Percentiles rank a stretch among this genome's conserved stretches.
phyloP scores from a whole-genome alignment of 2,797 vertebrate genomes.

The Argentina silus region DNA sequence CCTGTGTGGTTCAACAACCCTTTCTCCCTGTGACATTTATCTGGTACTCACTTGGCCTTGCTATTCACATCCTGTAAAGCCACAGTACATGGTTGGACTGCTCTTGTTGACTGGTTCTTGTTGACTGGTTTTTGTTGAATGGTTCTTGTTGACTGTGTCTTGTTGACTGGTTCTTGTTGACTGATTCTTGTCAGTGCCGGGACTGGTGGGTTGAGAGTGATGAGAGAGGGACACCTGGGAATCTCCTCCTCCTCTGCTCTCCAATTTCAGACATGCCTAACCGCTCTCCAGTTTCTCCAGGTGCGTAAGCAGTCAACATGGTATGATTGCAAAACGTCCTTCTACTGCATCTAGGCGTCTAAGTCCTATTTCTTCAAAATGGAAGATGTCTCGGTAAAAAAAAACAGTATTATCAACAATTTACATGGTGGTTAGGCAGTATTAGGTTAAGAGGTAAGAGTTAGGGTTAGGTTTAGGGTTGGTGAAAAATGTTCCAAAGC shows the following conservation, averaged over 20 bases:
- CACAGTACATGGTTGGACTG: not conserved
- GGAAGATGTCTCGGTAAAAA: too few relatives aligned
- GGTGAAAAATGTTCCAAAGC: too few relatives aligned
- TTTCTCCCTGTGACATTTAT: not conserved
- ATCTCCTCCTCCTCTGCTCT: conserved; percentile 30
- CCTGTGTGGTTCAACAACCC: too few relatives aligned
- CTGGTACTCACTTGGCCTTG: not conserved
- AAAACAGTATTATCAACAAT: too few relatives aligned
- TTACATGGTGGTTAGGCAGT: too few relatives aligned
- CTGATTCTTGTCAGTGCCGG: not conserved
- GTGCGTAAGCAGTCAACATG: conserved; percentile 18
- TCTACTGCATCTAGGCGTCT: too few relatives aligned
- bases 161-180: not conserved
- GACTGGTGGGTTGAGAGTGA: conserved; percentile 26
- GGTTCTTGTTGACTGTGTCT: not conserved
- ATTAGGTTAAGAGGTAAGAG: too few relatives aligned
- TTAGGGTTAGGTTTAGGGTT: too few relatives aligned
- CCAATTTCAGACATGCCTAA: conserved; percentile 15
- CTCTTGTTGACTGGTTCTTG: not conserved
- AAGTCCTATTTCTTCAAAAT: too few relatives aligned
- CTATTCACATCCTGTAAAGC: not conserved
- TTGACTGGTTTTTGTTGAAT: not conserved
- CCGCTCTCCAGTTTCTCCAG: conserved; percentile 33
- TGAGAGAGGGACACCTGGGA: conserved; percentile 40
- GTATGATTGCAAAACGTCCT: too few relatives aligned